A percentile compares a stretch with the other conserved stretches of the same genome.
These are phyloP conservation scores for Siniperca undulata DNA, from an alignment of 2,797 vertebrate genomes.

Conservation along the genomic window DNA sequence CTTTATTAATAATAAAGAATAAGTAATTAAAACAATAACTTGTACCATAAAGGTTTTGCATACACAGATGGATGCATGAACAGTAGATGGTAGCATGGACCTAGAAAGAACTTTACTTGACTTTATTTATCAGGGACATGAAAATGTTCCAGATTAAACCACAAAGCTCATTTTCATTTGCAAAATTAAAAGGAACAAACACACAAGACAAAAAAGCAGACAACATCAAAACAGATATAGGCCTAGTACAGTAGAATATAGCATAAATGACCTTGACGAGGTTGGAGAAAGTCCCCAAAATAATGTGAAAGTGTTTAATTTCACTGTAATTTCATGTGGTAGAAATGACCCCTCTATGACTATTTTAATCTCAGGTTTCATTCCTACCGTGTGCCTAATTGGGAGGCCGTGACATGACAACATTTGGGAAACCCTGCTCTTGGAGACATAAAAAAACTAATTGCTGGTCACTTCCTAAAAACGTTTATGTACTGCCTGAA, in stretches of 20 bases:
- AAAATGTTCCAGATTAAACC: neutral
- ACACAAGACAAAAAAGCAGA: neutral
- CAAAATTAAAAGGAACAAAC: neutral
- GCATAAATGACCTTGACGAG: neutral
- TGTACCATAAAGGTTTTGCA: neutral
- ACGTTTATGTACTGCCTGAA: conserved; percentile 13
- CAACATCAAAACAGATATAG: conserved; percentile 8
- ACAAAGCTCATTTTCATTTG: neutral
- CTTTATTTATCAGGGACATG: neutral
- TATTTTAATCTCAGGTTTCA: conserved; percentile 41
- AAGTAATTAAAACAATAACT: no score
- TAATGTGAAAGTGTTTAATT: conserved; percentile 20
- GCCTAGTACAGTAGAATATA: neutral
- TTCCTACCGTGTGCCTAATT: neutral
- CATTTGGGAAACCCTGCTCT: conserved; percentile 21
- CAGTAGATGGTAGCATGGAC: neutral
- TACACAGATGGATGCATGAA: neutral
- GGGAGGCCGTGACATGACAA: conserved; percentile 31
- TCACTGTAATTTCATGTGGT: conserved; percentile 41
- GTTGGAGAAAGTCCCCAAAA: conserved; percentile 14
- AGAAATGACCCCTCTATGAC: conserved; percentile 14
- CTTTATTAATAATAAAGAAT: no score
- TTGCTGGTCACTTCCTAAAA: conserved; percentile 53
- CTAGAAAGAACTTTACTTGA: neutral
- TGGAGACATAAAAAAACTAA: conserved; percentile 39